Conservation (phyloP, 2,113 vertebrate genomes). For the Cacatua alba region DNA sequence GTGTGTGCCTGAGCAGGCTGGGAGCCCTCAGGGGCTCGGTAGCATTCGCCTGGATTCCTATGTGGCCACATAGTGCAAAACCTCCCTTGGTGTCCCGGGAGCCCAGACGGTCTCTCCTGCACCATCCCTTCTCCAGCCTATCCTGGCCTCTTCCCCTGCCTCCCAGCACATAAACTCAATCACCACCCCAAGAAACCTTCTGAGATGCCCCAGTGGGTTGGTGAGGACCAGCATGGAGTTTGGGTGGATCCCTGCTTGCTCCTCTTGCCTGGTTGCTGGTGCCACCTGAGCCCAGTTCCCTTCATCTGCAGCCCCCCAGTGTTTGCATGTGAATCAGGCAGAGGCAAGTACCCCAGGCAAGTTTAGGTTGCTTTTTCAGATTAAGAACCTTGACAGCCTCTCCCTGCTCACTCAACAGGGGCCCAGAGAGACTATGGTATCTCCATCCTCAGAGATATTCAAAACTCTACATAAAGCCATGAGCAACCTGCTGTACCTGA, state of each 20-base stretch:
- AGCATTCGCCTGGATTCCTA: background rate
- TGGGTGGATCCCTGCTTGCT: background rate
- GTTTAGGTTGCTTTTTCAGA: background rate
- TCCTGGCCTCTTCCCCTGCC: background rate
- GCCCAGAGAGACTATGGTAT: background rate
- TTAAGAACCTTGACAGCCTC: background rate
- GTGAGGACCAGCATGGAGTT: rapidly evolving
- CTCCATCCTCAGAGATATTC: background rate
- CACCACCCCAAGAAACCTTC: background rate
- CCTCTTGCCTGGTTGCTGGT: rapidly evolving
- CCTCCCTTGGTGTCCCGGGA: background rate
- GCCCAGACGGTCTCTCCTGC: background rate
- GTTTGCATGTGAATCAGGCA: background rate
- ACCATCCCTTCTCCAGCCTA: background rate
- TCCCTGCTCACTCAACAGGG: background rate
- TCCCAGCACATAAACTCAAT: background rate
- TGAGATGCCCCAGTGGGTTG: background rate
- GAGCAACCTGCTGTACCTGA: background rate
- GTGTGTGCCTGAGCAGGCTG: background rate
- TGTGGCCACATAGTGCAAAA: rapidly evolving
- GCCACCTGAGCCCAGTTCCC: rapidly evolving
- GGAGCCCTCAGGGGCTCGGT: background rate
- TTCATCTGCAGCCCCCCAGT: rapidly evolving
- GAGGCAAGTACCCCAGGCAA: background rate
- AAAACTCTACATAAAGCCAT: too few species aligned